phyloP scores from a whole-genome alignment of 2,888 invertebrate genomes.

The Athripsodes cinereus region DNA sequence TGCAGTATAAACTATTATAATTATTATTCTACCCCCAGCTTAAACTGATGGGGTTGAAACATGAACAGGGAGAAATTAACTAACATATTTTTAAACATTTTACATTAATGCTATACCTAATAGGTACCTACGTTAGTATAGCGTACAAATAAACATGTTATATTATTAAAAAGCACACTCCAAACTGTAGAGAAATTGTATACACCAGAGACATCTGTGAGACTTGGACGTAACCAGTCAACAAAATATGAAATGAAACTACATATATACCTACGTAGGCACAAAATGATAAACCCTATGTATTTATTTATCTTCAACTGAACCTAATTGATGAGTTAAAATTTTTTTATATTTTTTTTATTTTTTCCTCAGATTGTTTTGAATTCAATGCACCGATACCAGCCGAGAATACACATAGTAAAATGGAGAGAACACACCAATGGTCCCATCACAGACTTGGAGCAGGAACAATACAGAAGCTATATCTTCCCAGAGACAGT shows the following conservation, averaged over 20 bases:
- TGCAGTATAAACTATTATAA: background rate
- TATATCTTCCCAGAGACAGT: constrained; percentile 97
- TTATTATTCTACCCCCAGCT: background rate
- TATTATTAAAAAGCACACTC: background rate
- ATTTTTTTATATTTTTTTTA: background rate
- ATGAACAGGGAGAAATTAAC: background rate
- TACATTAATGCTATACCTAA: background rate
- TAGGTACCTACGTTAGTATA: too few relatives aligned
- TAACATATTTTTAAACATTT: background rate
- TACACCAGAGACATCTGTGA: background rate
- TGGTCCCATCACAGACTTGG: constrained; percentile 76
- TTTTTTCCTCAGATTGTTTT: constrained; percentile 76
- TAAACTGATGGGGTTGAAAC: background rate
- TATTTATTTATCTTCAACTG: background rate
- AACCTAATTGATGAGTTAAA: background rate
- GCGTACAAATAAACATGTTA: too few relatives aligned
- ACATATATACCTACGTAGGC: too few relatives aligned
- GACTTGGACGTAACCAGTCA: too few relatives aligned
- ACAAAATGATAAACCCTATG: too few relatives aligned
- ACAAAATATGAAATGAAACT: too few relatives aligned
- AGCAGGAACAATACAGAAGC: constrained; percentile 87
- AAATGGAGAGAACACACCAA: constrained; percentile 57
- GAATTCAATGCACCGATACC: constrained; percentile 99
- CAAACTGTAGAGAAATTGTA: background rate
- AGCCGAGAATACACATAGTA: constrained; percentile 95